Evolutionary conservation across 2,888 invertebrate species (phyloP), one percentile per base, ranked within the genome.

Genomic region (Phortica magna): DNA sequence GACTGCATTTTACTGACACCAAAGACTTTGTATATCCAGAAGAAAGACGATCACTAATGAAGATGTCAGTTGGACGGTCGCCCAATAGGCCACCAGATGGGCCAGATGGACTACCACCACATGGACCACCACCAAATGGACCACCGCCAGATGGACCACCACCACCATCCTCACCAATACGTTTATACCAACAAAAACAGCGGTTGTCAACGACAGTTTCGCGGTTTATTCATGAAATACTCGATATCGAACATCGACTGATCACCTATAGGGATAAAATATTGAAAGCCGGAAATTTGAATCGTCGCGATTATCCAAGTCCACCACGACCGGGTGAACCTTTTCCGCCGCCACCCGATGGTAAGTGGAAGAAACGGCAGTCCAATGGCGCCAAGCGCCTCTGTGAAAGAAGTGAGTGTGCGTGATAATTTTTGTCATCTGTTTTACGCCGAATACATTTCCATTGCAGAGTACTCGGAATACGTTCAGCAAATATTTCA

Each of bases 401-500:
- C 3, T 90, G 90, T 73, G 89, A 90, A 76, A 81, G 75, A 76
- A 89, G 89, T 89, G 79, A 83, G 83, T 80, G 39, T 7, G 7
- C 7, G 19, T 19, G 39, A 22, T 31, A 5, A 19, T 39, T 42
- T 3, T 12, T 48, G 19, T 10, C 1, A 12, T 14, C 1, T 61
- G 7, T 17, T 61, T 5, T 19, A 61, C 5, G 22, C 19, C 41
- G 39, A 57, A 22, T 61, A 17, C 4, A 19, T 12, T 73, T 75
- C 1, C n/a, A 39, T 7, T 76, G 10, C 76, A 91, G 91, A 91
- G 74, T 90, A 90, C 74, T 84, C 85, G n/a, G 90, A 91, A 77
- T 91, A 90, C 70, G 82, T 91, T 43, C 76, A 83, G 22, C 88
- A 85, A 42, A 90, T 91, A 75, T 91, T 90, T 77, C 84, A 86